Evolutionary conservation across 2,113 vertebrate genomes (phyloP).

Genomic region (Mirza zaza): DNA sequence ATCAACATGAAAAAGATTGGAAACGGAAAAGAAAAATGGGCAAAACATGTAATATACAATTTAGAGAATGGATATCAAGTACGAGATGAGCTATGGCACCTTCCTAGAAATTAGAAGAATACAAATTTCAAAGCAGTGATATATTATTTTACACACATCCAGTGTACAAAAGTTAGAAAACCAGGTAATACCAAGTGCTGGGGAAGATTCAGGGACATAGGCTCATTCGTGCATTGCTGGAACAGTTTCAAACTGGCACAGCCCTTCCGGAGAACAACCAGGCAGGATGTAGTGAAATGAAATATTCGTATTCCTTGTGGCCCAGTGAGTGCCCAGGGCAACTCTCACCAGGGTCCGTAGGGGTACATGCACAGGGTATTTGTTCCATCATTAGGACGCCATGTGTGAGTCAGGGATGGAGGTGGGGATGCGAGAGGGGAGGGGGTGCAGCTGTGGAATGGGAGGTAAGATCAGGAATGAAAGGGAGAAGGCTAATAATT

Average conservation of each 20-base stretch:
- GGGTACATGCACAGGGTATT: no score
- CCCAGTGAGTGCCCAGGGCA: neutral
- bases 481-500: neutral
- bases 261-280: neutral
- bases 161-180: neutral
- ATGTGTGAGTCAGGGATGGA: neutral
- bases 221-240: neutral
- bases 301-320: neutral
- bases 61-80: neutral
- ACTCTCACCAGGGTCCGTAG: neutral
- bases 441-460: neutral
- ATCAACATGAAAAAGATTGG: neutral
- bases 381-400: neutral
- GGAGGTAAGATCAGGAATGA: neutral
- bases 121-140: neutral
- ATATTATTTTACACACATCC: neutral
- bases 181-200: neutral
- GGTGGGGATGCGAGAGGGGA: neutral
- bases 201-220: neutral
- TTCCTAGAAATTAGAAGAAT: slow-evolving; percentile 39
- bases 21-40: slow-evolving; percentile 4
- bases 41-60: neutral
- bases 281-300: neutral
- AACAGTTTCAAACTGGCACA: neutral
- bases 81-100: neutral